A percentile compares a stretch with the other conserved stretches of the same genome.
These are phyloP conservation scores for Dromiciops gliroides DNA, from an alignment of 2,113 vertebrate genomes.

Conservation along the genomic window DNA sequence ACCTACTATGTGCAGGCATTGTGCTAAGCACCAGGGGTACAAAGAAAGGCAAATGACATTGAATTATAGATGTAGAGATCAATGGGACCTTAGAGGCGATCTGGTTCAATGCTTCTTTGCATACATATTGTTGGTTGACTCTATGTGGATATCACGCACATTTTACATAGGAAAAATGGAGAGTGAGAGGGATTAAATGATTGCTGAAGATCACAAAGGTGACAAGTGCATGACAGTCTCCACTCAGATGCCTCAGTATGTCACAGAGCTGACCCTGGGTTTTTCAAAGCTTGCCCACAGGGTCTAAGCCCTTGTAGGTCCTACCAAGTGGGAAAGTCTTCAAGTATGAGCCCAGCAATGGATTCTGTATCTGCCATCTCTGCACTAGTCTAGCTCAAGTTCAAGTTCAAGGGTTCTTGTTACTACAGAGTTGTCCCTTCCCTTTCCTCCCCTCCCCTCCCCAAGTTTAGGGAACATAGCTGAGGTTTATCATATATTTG, in stretches of 20 bases:
- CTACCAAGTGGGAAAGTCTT: background rate
- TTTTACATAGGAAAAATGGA: background rate
- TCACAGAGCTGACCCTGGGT: background rate
- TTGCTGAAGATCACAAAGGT: background rate
- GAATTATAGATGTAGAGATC: background rate
- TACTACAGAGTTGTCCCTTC: background rate
- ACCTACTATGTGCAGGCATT: background rate
- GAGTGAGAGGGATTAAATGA: background rate
- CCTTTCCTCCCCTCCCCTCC: too few species aligned
- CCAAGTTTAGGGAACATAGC: too few species aligned
- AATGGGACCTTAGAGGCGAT: too few species aligned
- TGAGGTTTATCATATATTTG: too few species aligned
- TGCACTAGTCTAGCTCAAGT: background rate
- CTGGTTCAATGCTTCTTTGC: background rate
- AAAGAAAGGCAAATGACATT: background rate
- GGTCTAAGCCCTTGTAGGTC: background rate
- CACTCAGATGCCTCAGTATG: background rate
- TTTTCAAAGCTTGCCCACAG: background rate
- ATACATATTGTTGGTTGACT: too few species aligned
- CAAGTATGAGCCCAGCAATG: background rate
- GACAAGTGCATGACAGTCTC: background rate
- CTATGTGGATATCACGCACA: too few species aligned
- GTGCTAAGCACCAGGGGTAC: background rate
- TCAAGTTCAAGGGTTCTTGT: background rate
- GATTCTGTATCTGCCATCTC: background rate